Evolutionary conservation across 2,888 invertebrate genomes (phyloP).

Genomic region (Hipparchia sbordonii): DNA sequence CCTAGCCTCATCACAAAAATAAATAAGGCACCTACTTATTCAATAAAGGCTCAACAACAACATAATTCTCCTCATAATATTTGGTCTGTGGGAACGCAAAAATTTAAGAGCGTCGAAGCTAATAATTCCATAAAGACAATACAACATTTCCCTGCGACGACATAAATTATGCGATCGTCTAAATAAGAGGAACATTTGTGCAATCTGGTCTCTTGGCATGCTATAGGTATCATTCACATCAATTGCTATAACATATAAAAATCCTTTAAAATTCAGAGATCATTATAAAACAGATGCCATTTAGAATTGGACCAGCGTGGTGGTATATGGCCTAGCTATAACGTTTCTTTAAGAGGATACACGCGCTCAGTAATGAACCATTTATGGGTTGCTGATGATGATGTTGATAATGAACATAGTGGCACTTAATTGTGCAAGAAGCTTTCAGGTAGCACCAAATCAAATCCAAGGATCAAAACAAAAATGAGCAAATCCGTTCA

Average conservation of each 20-base stretch:
- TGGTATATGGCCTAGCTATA: too few relatives aligned
- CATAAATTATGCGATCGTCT: slow-evolving; percentile 51
- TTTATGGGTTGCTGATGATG: too few relatives aligned
- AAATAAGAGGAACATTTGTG: slow-evolving; percentile 70
- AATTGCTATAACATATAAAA: slow-evolving; percentile 7
- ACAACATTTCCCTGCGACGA: slow-evolving; percentile 46
- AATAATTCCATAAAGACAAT: slow-evolving; percentile 50
- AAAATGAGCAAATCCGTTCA: too few relatives aligned
- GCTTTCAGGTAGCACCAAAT: too few relatives aligned
- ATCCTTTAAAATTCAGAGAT: background rate
- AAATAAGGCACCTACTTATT: background rate
- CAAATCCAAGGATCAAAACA: too few relatives aligned
- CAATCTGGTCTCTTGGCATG: slow-evolving; percentile 64
- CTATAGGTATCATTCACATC: background rate
- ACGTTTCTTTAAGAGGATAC: too few relatives aligned
- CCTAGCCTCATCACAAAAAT: background rate
- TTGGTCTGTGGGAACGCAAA: slow-evolving; percentile 38
- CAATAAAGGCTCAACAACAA: slow-evolving; percentile 41
- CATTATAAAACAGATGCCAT: too few relatives aligned
- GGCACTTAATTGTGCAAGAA: too few relatives aligned
- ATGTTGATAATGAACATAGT: too few relatives aligned
- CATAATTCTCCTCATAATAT: slow-evolving; percentile 33
- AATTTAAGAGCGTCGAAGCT: slow-evolving; percentile 40
- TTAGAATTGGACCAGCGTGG: too few relatives aligned
- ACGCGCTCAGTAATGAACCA: too few relatives aligned